A percentile compares a stretch with the other conserved stretches of the same genome.
These are phyloP conservation scores for Limnephilus lunatus DNA, from an alignment of 2,888 invertebrate species.

Conservation along the genomic window DNA sequence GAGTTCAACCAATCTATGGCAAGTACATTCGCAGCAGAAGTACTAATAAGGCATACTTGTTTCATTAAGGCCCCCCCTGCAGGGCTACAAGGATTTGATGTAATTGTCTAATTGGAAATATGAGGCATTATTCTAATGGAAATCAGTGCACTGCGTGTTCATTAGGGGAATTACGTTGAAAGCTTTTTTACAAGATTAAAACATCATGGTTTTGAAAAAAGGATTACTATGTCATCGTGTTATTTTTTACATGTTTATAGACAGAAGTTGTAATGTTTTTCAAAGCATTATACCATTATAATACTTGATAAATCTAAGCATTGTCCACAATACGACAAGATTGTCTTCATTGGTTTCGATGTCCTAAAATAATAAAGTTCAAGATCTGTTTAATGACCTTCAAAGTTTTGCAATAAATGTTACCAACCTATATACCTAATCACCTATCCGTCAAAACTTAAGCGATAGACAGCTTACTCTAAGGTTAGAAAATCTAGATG, in stretches of 20 bases:
- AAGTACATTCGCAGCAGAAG: not conserved
- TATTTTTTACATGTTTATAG: not conserved
- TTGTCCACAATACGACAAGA: too few relatives aligned
- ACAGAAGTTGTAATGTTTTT: too few relatives aligned
- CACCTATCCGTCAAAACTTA: too few relatives aligned
- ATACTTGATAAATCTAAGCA: too few relatives aligned
- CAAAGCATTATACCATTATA: too few relatives aligned
- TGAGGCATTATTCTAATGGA: constrained; percentile 19
- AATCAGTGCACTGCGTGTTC: constrained; percentile 16
- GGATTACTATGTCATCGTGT: not conserved
- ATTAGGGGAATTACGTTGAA: not conserved
- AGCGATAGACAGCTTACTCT: too few relatives aligned
- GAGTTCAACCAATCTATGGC: not conserved
- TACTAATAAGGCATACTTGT: not conserved
- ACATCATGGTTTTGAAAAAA: not conserved
- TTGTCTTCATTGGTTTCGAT: too few relatives aligned
- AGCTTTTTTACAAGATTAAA: not conserved
- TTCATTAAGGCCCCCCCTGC: not conserved
- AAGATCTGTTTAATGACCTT: too few relatives aligned
- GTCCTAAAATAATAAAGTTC: too few relatives aligned
- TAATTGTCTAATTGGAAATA: constrained; percentile 35
- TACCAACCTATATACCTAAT: too few relatives aligned
- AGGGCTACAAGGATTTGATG: not conserved
- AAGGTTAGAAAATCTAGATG: too few relatives aligned
- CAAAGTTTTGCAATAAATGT: too few relatives aligned